Evolutionary conservation across 2,113 vertebrate genomes (phyloP), one percentile per base, ranked within the genome.

Genomic region (Astatoreochromis straeleni): DNA sequence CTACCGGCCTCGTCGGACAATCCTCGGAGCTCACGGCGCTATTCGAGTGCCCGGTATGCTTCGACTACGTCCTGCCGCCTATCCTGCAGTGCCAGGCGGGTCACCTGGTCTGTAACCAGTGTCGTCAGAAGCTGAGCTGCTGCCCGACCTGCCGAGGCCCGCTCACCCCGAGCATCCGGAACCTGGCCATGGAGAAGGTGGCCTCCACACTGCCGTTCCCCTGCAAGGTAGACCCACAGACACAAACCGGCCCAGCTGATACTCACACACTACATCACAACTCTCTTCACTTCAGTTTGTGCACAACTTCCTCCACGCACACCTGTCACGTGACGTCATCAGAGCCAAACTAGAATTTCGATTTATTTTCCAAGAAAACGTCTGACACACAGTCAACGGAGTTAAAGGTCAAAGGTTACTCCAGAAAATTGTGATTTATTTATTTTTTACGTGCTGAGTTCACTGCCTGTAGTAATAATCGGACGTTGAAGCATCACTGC

Each of bases 171-270:
- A 96, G 96, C 94, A 97, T 97, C 93, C 89, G 96, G 63, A 97
- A 97, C 95, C 90, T 97, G 92, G 96, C 96, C 21, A 97, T 97
- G 96, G 96, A 97, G 94, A 97, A 97, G 81, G 96, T 97, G 81
- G 96, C 96, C 11, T 97, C 96, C 73, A 97, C 94, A 1, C 91
- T 97, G 57, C 96, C 96, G 1, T 97, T 97, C 82, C 96, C 96
- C 31, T 97, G 96, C 92, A 97, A 97, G 96, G 96, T 97, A 93
- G 93, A 21, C 29, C 11, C 75, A 21, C 42, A 31, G 73, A 6
- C 3, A 4, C 49, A 9, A 58, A 54, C 57, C 58, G 35, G 16
- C 11, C 3, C 79, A 57, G 14, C 51, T 4, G 38, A 10, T 6
- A 49, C 24, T 19, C 55, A 2, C 54, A 5, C 79, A 11, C 26